Percentiles rank a stretch among this genome's conserved stretches.
These are phyloP conservation scores for Etia nguti DNA, from an alignment of 2,113 vertebrate species.

Conservation along the genomic window DNA sequence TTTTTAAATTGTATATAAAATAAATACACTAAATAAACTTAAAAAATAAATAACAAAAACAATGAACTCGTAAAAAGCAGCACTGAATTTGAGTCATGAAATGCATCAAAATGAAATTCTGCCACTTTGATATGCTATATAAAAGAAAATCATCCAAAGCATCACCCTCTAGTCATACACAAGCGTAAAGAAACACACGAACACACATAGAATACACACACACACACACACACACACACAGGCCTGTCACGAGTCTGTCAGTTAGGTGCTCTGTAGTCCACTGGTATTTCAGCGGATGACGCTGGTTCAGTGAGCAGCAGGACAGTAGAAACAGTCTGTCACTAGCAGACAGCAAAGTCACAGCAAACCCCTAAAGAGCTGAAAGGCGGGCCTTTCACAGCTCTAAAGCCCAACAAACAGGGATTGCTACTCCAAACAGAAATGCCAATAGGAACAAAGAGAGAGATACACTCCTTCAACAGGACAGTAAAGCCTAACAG, in stretches of 20 bases:
- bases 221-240: neutral
- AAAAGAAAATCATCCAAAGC: neutral
- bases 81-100: neutral
- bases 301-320: slow-evolving; percentile 27
- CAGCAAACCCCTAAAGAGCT: slow-evolving; percentile 25
- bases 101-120: neutral
- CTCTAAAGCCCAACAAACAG: slow-evolving; percentile 20
- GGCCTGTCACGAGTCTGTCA: slow-evolving; percentile 12
- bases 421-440: neutral
- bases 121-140: neutral
- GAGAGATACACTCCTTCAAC: neutral
- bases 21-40: neutral
- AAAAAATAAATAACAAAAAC: neutral
- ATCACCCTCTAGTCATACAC: neutral
- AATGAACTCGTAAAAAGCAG: neutral
- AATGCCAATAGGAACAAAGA: slow-evolving; percentile 17
- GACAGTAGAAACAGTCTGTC: slow-evolving; percentile 19
- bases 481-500: slow-evolving; percentile 26
- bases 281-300: slow-evolving; percentile 3
- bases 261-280: slow-evolving; percentile 11
- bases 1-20: neutral
- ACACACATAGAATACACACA: neutral
- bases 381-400: neutral
- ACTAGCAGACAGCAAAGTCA: slow-evolving; percentile 38
- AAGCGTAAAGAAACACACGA: neutral